phyloP scores from a whole-genome alignment of 2,113 vertebrate genomes.

The Phoxinus phoxinus region DNA sequence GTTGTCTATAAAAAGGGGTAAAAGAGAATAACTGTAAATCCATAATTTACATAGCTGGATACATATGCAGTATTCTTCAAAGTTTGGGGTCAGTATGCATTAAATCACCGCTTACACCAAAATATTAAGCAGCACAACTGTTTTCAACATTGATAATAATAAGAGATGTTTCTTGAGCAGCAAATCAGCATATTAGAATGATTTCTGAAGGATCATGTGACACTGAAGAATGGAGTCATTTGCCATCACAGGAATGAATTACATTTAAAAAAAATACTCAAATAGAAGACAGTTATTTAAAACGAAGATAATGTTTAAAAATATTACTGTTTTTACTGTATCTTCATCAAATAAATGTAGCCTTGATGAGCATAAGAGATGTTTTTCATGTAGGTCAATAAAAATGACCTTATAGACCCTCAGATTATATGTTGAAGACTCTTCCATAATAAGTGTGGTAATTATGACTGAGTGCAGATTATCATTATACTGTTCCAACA shows the following conservation, averaged over 20 bases:
- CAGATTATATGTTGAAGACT: background rate
- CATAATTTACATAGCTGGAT: background rate
- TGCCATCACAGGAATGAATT: background rate
- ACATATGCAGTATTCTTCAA: background rate
- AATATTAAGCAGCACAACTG: background rate
- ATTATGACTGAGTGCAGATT: background rate
- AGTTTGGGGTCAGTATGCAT: background rate
- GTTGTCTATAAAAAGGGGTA: background rate
- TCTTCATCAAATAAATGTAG: background rate
- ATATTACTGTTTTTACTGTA: background rate
- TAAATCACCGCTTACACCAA: background rate
- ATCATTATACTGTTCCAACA: constrained; percentile 10
- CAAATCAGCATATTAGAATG: background rate
- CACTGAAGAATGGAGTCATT: background rate
- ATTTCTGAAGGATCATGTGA: background rate
- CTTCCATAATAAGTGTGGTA: background rate
- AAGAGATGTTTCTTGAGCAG: background rate
- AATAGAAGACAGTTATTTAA: background rate
- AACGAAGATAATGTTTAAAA: background rate
- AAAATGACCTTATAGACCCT: background rate
- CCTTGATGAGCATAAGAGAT: background rate
- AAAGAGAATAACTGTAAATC: background rate
- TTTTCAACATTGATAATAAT: background rate
- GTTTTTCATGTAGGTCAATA: background rate
- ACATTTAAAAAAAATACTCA: background rate